Conservation (phyloP, 2,113 vertebrate species). For the Hippolais icterina region DNA sequence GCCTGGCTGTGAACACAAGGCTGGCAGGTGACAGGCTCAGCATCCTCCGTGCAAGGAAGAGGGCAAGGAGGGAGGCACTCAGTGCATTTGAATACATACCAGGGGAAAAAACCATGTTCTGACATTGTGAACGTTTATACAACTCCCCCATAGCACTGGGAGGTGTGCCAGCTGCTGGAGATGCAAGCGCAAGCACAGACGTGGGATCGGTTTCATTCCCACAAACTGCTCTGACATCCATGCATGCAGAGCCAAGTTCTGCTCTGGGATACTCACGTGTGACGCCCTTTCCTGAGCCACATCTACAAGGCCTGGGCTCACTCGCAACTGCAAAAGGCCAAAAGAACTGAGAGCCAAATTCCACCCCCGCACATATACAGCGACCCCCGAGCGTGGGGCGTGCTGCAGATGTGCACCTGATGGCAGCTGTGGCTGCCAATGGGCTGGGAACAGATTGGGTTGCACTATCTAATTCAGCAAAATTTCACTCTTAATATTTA, state of each 20-base stretch:
- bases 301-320: neutral
- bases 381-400: fast-evolving
- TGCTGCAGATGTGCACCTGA: constrained; percentile 2
- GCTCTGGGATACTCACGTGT: neutral
- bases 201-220: neutral
- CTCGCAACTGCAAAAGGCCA: neutral
- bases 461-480: constrained; percentile 14
- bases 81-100: neutral
- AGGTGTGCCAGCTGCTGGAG: neutral
- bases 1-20: neutral
- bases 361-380: neutral
- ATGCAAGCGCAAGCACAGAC: neutral
- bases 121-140: neutral
- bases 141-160: neutral
- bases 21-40: neutral
- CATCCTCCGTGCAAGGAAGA: neutral
- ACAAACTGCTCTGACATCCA: neutral
- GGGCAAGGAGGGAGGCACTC: neutral
- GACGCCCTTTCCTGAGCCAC: constrained; percentile 20
- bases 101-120: fast-evolving
- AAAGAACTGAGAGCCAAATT: constrained; percentile 6
- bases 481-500: constrained; percentile 1
- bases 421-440: neutral
- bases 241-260: neutral
- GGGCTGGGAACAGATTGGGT: neutral